These are phyloP conservation scores for Sciurus niger DNA, from an alignment of 2,113 vertebrate species.

Conservation along the genomic window DNA sequence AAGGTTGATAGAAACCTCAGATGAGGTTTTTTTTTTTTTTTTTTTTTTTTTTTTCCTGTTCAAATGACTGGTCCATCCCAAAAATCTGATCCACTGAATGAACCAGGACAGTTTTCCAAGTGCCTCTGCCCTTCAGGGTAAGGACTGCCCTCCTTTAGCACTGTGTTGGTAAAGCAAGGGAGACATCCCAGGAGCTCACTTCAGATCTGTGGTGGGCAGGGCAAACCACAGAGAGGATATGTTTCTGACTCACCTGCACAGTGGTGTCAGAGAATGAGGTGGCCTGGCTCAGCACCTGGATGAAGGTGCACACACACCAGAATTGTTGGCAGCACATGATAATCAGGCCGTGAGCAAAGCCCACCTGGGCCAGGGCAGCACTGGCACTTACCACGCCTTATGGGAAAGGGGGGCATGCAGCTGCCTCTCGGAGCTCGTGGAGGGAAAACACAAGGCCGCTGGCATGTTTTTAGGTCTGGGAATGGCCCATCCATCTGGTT, in stretches of 20 bases:
- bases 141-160: not conserved
- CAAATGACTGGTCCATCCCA: not conserved
- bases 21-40: no score
- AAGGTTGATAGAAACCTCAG: not conserved
- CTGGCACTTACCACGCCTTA: not conserved
- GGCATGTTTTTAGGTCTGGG: not conserved
- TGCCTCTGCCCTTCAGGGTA: not conserved
- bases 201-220: constrained; percentile 53
- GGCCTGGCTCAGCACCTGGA: not conserved
- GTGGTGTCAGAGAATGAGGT: not conserved
- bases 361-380: not conserved
- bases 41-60: not conserved
- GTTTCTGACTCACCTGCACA: not conserved
- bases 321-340: not conserved
- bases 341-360: not conserved
- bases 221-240: constrained; percentile 2
- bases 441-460: not conserved
- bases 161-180: constrained; percentile 30
- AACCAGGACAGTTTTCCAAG: constrained; percentile 2
- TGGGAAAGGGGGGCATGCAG: not conserved
- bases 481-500: not conserved
- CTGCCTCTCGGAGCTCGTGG: not conserved
- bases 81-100: not conserved
- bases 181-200: not conserved
- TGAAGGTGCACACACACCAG: not conserved